Evolutionary conservation across 2,113 vertebrate genomes (phyloP), one percentile per base, ranked within the genome.

Genomic region (Anarrhichthys ocellatus): DNA sequence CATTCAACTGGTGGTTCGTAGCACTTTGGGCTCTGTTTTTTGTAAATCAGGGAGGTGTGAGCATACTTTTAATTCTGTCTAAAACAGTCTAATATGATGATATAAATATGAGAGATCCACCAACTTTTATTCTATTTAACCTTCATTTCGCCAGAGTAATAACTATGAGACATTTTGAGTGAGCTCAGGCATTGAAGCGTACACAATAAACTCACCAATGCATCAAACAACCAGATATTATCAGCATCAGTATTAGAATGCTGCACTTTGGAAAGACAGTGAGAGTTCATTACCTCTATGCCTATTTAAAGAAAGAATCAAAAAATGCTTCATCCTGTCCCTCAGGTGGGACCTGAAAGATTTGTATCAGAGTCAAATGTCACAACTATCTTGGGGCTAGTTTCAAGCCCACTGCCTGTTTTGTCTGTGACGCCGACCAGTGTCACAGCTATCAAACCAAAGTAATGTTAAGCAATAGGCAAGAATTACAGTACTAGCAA

Each of bases 291-390:
- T 13, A 64, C 64, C 46, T 48, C 17, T 22, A 36, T 5, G 22
- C 50, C 42, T 67, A 24, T 63, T 68, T 22, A 62, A 68, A 68
- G 69, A 10, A 5, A 13, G 5, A 17, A 59, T 46, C 17, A 9
- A 54, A 63, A 20, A 22, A 6, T 5, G 22, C n/a, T 38, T 66
- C 14, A 61, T 66, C 4, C 4, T 44, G 42, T 32, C 20, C 38
- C 22, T 48, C 46, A 20, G 14, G 44, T 5, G 38, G 38, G 1
- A 38, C 61, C 20, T n/a, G 20, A 38, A 11, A 5, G 62, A 40
- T 64, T 17, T 61, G 40, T 14, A 52, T 59, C n/a, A 59, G 38
- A 50, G n/a, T 50, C 17, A 38, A 27, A 76, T 73, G 59, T 38
- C 59, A 66, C 46, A 64, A 56, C 22, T 63, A 64, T 17, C 59